Evolutionary conservation across 2,888 invertebrate genomes (phyloP).

Genomic region (Stenoptilia bipunctidactyla): DNA sequence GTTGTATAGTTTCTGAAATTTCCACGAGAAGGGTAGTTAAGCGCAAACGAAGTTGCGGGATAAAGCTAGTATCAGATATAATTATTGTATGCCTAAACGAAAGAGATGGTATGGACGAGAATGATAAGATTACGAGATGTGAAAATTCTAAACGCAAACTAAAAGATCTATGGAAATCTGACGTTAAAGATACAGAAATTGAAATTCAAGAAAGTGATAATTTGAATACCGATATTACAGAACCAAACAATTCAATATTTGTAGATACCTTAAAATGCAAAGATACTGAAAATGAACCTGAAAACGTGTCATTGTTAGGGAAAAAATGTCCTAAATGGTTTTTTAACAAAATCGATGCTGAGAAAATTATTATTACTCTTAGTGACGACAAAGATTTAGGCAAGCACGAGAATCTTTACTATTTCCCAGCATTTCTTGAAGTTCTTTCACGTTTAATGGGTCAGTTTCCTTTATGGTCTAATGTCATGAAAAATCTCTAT

Average conservation of each 20-base stretch:
- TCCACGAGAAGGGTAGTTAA: no score
- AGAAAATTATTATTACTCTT: constrained; percentile 10
- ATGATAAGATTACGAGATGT: no score
- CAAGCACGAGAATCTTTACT: constrained; percentile 10
- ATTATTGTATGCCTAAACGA: no score
- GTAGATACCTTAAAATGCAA: no score
- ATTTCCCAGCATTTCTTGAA: constrained; percentile 6
- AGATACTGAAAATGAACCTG: background rate
- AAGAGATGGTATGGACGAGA: no score
- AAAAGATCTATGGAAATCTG: no score
- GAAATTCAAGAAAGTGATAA: background rate
- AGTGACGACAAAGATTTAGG: constrained; percentile 7
- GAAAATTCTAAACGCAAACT: no score
- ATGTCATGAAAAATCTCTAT: constrained; percentile 3
- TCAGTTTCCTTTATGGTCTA: constrained; percentile 5
- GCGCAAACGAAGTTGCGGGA: no score
- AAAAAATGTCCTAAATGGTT: constrained; percentile 7
- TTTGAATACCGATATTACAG: background rate
- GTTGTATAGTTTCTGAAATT: no score
- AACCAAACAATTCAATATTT: background rate
- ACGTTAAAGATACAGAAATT: no score
- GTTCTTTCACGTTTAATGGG: constrained; percentile 2
- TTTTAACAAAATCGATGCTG: constrained; percentile 6
- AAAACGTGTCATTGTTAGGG: background rate
- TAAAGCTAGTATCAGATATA: constrained; percentile 3